Percentiles rank a stretch among this genome's conserved stretches.
Conservation (phyloP, 1,140 invertebrate genomes). For the Drosophila littoralis region DNA sequence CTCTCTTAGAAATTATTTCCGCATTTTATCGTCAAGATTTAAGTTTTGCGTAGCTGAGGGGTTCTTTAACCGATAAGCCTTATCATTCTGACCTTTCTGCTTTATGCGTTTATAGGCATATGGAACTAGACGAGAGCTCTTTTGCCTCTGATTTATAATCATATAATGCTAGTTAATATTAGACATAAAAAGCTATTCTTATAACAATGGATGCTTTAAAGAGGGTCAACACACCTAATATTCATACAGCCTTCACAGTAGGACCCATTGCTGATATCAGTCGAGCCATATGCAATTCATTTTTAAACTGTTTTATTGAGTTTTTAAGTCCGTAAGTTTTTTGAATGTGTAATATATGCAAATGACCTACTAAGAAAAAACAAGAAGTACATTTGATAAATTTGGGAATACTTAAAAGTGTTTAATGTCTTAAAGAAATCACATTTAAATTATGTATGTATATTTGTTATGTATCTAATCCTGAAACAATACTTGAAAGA, state of each 20-base stretch:
- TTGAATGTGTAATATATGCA: too few species aligned
- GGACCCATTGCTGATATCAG: neutral
- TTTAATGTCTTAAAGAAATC: too few species aligned
- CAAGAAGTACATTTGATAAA: too few species aligned
- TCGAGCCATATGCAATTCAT: too few species aligned
- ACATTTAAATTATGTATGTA: too few species aligned
- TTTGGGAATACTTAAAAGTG: too few species aligned
- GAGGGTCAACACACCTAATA: neutral
- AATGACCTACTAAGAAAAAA: too few species aligned
- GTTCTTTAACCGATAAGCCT: slow-evolving; percentile 43
- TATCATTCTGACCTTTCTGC: slow-evolving; percentile 26
- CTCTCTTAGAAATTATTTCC: slow-evolving; percentile 7
- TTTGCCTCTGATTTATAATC: neutral
- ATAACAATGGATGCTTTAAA: neutral
- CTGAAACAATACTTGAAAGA: too few species aligned
- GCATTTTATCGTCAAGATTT: slow-evolving; percentile 2
- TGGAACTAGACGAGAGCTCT: too few species aligned
- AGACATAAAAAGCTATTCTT: neutral
- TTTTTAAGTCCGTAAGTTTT: too few species aligned
- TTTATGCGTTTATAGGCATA: slow-evolving; percentile 9
- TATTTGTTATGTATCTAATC: too few species aligned
- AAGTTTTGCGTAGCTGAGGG: slow-evolving; percentile 2
- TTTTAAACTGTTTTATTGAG: neutral
- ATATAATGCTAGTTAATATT: neutral
- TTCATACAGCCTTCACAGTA: neutral